Evolutionary conservation across 1,140 invertebrate genomes (phyloP).

Genomic region (Cydia amplana): DNA sequence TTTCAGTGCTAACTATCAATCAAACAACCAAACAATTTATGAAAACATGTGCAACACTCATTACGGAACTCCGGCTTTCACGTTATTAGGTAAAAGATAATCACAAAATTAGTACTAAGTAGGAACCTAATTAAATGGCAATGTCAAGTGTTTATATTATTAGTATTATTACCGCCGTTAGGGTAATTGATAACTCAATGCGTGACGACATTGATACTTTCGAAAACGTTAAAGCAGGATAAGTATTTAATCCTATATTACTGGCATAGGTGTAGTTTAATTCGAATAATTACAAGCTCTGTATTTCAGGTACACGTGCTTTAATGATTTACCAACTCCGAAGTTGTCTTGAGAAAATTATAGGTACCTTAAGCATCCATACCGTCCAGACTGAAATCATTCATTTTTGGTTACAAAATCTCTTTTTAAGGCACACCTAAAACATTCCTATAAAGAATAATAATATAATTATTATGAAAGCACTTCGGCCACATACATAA

Average conservation of each 20-base stretch:
- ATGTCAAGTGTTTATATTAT: conserved; percentile 2
- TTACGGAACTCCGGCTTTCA: conserved; percentile 42
- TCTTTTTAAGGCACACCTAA: conserved; percentile 31
- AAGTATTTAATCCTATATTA: conserved; percentile 7
- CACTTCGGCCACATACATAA: conserved; percentile 13
- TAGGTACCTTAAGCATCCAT: neutral
- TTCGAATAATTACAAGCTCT: conserved; percentile 24
- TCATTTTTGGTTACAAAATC: conserved; percentile 4
- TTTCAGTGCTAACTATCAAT: conserved; percentile 29
- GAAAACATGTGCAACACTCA: conserved; percentile 40
- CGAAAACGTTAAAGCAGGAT: neutral
- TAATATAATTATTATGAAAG: conserved; percentile 10
- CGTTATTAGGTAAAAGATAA: conserved; percentile 36
- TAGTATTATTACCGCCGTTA: neutral
- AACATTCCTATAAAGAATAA: conserved; percentile 20
- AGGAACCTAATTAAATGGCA: neutral
- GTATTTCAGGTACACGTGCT: conserved; percentile 23
- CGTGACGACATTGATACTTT: neutral
- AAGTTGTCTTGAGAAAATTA: neutral
- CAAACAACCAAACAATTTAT: conserved; percentile 20
- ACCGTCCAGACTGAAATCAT: neutral
- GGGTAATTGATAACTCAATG: neutral
- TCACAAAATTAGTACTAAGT: conserved; percentile 9
- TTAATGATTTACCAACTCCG: conserved; percentile 12
- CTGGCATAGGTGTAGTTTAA: neutral